Evolutionary conservation across 2,797 vertebrate species (phyloP), one percentile per base, ranked within the genome.

Genomic region (Odontamblyopus rebecca): DNA sequence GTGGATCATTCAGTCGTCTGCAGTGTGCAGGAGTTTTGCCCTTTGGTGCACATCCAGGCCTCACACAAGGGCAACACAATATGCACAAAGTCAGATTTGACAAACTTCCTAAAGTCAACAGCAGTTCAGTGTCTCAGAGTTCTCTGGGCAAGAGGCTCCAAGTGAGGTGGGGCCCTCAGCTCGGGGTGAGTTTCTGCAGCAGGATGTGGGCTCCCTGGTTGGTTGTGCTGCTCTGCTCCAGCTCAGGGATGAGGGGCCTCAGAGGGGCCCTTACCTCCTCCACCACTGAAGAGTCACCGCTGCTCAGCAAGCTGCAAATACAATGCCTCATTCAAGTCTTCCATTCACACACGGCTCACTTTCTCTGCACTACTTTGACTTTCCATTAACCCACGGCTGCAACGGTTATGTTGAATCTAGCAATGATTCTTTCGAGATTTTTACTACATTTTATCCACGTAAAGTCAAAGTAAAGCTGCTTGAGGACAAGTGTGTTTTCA

Each of bases 171-270:
- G 48, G 7, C 18, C 27, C 27, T 16, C 2, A 27, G 29, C 6
- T 53, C 19, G 32, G 88, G 76, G 72, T 85, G 32, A 94, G 90
- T 27, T 95, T 95, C 85, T 97, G 93, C 86, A 98, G 88, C 69
- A 98, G 92, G 61, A 92, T 93, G 74, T 96, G 92, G 8, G 95
- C 85, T 79, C 96, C 97, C 90, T 95, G 96, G 71, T 87, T 89
- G 81, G 82, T 89, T 80, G 82, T 90, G 84, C 84, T 90, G n/a
- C n/a, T n/a, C 83, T 91, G 79, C 82, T 91, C 80, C 71, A 97
- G 89, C 48, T 94, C 89, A 0, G 94, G 88, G 50, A 93, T 71
- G 54, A 96, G 89, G 72, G 92, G 88, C 89, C 88, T 87, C 62
- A 99, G 85, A 62, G 86, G 94, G 26, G 71, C 85, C 88, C 94